Conservation (phyloP, 2,113 vertebrate species). For the Dascyllus trimaculatus region DNA sequence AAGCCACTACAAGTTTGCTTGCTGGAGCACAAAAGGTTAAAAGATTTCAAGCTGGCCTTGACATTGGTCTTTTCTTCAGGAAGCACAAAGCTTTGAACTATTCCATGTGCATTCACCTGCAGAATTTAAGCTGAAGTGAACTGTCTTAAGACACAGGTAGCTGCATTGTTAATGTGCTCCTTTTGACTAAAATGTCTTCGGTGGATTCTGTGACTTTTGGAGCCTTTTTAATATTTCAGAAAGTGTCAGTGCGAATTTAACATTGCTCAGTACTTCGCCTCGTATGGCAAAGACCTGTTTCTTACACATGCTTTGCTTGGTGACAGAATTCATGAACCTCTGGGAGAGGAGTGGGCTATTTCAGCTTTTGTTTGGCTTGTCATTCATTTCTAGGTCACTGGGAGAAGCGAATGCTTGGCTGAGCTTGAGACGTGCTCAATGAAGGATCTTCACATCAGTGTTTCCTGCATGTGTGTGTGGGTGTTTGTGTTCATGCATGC, state of each 20-base stretch:
- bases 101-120: neutral
- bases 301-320: neutral
- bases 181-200: neutral
- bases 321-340: conserved; percentile 41
- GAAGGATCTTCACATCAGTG: conserved; percentile 57
- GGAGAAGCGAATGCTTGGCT: conserved; percentile 67
- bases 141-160: neutral
- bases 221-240: neutral
- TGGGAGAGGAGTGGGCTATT: conserved; percentile 19
- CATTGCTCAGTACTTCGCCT: neutral
- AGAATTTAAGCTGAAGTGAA: neutral
- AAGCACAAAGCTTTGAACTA: neutral
- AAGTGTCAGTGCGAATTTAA: neutral
- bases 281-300: neutral
- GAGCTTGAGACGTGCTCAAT: conserved; percentile 70
- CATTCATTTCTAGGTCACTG: conserved; percentile 80
- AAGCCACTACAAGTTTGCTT: neutral
- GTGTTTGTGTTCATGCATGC: conserved; percentile 13
- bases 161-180: neutral
- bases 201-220: neutral
- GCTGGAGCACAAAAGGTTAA: neutral
- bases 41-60: neutral
- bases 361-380: conserved; percentile 55
- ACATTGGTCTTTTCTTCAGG: neutral
- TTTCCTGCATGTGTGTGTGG: conserved; percentile 37